A percentile compares a stretch with the other conserved stretches of the same genome.
These are phyloP conservation scores for Pogoniulus pusillus DNA, from an alignment of 2,797 vertebrate species.

Conservation along the genomic window DNA sequence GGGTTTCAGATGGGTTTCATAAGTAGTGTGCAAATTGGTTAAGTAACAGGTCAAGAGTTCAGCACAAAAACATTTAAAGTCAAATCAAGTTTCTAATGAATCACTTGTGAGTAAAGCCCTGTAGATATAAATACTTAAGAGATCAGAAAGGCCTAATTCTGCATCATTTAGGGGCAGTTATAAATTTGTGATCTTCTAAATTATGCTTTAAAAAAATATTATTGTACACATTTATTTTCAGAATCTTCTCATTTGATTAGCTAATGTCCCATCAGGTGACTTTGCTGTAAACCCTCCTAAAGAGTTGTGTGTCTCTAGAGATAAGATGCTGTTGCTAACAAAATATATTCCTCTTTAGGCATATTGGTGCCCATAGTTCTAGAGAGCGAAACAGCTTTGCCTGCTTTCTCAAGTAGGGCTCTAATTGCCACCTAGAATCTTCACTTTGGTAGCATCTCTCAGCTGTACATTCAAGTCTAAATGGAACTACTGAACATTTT, in stretches of 20 bases:
- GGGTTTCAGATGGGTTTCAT: not conserved
- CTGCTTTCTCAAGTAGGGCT: not conserved
- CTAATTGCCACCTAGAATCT: not conserved
- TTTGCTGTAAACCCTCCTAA: not conserved
- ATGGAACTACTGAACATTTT: not conserved
- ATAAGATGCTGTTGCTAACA: not conserved
- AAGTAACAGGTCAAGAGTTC: not conserved
- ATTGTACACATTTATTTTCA: fast-evolving
- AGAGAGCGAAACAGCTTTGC: not conserved
- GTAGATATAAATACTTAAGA: not conserved
- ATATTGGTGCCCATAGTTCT: not conserved
- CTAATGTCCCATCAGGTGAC: not conserved
- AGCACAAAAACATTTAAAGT: not conserved
- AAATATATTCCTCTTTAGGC: not conserved
- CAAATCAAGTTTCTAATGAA: not conserved
- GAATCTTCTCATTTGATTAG: not conserved
- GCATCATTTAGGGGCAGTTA: not conserved
- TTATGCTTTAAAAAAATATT: not conserved
- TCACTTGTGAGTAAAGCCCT: not conserved
- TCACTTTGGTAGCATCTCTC: not conserved
- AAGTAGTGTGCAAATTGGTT: not conserved
- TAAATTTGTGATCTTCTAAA: not conserved
- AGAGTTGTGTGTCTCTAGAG: not conserved
- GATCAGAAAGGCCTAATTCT: not conserved
- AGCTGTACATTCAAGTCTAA: not conserved